These are phyloP conservation scores for Drosophila ananassae DNA, from an alignment of 1,140 invertebrate species.

Conservation along the genomic window DNA sequence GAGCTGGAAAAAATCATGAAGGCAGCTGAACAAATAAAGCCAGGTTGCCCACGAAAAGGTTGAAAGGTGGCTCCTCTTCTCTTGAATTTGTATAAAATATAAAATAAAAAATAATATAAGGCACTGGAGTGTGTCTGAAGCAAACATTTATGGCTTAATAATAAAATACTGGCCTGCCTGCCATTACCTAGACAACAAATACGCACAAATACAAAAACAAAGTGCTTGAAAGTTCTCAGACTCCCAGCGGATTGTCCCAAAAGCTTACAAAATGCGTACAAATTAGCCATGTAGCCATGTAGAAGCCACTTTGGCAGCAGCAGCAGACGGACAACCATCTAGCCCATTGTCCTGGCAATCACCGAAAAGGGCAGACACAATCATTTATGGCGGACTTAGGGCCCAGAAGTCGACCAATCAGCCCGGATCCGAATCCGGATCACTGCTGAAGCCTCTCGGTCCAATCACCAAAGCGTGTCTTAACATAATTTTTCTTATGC, in stretches of 20 bases:
- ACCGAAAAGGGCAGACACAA: constrained; percentile 35
- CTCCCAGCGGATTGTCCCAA: constrained; percentile 37
- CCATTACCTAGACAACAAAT: constrained; percentile 67
- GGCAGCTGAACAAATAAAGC: constrained; percentile 62
- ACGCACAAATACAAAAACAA: constrained; percentile 10
- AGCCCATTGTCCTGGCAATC: constrained; percentile 41
- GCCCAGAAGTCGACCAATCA: constrained; percentile 40
- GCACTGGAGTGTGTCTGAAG: neutral
- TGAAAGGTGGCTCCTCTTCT: constrained; percentile 5
- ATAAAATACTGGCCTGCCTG: neutral
- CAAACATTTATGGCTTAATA: constrained; percentile 12
- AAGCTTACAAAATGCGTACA: constrained; percentile 65
- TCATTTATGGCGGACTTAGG: constrained; percentile 63
- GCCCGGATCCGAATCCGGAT: constrained; percentile 21
- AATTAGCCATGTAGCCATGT: constrained; percentile 76
- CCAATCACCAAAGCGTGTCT: constrained; percentile 80
- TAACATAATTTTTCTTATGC: constrained; percentile 75
- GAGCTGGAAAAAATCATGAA: constrained; percentile 34
- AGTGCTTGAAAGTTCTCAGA: constrained; percentile 32
- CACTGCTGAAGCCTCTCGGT: constrained; percentile 13
- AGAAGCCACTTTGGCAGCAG: constrained; percentile 23
- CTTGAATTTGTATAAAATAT: neutral
- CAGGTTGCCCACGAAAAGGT: neutral
- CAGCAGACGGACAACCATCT: neutral
- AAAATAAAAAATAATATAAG: neutral